Base-by-base conservation (phyloP, 2,113 vertebrate species). In the Anseranas semipalmata region DNA sequence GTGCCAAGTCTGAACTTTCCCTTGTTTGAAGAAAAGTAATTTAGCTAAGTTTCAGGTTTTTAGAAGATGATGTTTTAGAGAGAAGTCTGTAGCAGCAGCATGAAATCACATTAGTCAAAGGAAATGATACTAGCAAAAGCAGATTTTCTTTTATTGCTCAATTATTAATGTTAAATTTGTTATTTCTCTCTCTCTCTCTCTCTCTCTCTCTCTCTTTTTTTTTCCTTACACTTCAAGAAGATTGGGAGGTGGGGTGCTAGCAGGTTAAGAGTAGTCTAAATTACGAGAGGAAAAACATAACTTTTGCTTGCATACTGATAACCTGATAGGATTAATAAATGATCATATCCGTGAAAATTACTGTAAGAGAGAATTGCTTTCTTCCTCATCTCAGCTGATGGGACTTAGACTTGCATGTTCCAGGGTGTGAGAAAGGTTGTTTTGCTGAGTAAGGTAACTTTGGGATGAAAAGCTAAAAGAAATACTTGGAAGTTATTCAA, bases 361-460 rank as follows among this genome's bases (percentile, higher is more conserved):
- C 65, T 52, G 33, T 55, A 80, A 53, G 10, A 89, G 43, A 60
- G 70, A 77, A 77, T 12, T 73, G 35, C 37, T 81, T 37, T 66
- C 43, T 12, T 60, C 63, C 81, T 88, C 24, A 21, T 79, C 65
- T 76, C 46, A 43, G 24, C 39, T 73, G 37, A 39, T 41, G 20
- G 11, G 22, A 43, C 35, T 89, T 82, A 45, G 77, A 48, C 27
- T 35, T 39, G 11, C 11, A 56, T 73, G 52, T 76, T 74, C 21
- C 37, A 74, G 21, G 32, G 27, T 11, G 50, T 76, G 46, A 92
- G 80, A 77, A 22, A 81, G 8, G 30, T 75, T 78, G 10, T 72
- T 91, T 79, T 94, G 76, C 66, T 93, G 91, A 89, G 19, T 62
- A 82, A 89, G 48, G 33, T 87, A 93, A 62, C n/a, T 76, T 82